phyloP scores from a whole-genome alignment of 2,797 vertebrate species.

The Fistularia commersonii region DNA sequence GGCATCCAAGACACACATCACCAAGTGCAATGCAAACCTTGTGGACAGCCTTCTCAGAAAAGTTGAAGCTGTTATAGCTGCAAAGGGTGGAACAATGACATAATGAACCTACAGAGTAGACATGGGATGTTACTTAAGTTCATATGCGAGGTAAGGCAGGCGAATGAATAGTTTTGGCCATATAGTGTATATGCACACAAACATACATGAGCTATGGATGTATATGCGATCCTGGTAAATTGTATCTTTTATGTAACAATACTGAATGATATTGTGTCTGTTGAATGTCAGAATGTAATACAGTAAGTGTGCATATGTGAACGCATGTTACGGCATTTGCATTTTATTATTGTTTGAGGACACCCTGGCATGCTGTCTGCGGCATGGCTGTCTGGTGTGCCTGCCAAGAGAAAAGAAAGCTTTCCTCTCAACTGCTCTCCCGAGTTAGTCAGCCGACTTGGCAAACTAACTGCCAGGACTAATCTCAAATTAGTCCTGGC shows the following conservation, averaged over 20 bases:
- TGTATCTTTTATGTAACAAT: neutral
- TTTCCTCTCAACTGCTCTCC: conserved; percentile 40
- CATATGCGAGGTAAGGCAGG: too few species aligned
- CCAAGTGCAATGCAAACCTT: too few species aligned
- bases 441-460: conserved; percentile 31
- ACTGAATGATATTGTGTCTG: neutral
- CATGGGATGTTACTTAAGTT: too few species aligned
- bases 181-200: too few species aligned
- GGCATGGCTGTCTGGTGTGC: conserved; percentile 39
- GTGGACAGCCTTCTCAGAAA: too few species aligned
- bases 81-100: too few species aligned
- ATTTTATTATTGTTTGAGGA: neutral
- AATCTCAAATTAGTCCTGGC: conserved; percentile 50
- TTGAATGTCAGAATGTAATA: neutral
- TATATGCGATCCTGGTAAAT: too few species aligned
- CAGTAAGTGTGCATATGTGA: neutral
- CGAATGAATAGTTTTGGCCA: too few species aligned
- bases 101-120: too few species aligned
- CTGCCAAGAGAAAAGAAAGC: conserved; percentile 50
- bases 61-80: too few species aligned
- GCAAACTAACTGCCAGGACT: conserved; percentile 24
- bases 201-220: too few species aligned
- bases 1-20: too few species aligned
- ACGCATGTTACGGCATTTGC: conserved; percentile 2
- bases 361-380: conserved; percentile 12